Conservation (phyloP, 2,797 vertebrate genomes). For the Sebastes ruberrimus region DNA sequence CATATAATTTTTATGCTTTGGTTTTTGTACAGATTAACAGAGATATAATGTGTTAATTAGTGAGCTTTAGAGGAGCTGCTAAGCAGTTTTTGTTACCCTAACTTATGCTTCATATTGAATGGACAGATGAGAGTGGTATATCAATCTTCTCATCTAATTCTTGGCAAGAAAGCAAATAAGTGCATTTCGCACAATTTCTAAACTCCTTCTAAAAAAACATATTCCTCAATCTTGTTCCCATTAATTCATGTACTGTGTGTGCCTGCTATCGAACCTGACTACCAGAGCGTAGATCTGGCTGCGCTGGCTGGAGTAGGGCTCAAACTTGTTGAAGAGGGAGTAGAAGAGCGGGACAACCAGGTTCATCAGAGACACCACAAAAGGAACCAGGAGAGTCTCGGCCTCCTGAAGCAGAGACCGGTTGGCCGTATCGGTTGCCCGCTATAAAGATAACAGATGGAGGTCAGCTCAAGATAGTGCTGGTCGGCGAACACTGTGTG, state of each 20-base stretch:
- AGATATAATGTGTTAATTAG: background rate
- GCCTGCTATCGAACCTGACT: conserved; percentile 79
- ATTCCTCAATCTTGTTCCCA: background rate
- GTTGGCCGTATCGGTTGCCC: background rate
- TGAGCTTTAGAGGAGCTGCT: background rate
- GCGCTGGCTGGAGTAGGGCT: conserved; percentile 86
- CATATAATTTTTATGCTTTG: background rate
- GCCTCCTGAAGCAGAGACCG: conserved; percentile 77
- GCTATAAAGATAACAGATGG: conserved; percentile 47
- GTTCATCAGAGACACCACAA: conserved; percentile 89
- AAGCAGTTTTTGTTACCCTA: background rate
- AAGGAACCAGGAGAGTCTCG: conserved; percentile 87
- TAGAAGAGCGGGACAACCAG: conserved; percentile 88
- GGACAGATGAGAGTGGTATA: background rate
- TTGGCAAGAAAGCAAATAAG: background rate
- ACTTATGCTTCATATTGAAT: background rate
- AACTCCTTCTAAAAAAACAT: background rate
- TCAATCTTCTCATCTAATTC: background rate
- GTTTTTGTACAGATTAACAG: background rate
- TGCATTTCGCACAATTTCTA: background rate
- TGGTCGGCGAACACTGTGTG: background rate
- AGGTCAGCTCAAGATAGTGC: background rate
- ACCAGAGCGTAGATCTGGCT: conserved; percentile 87
- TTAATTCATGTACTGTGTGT: background rate
- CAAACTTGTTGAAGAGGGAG: conserved; percentile 88